Evolutionary conservation across 2,888 invertebrate species (phyloP).

Genomic region (Elysia crispata): DNA sequence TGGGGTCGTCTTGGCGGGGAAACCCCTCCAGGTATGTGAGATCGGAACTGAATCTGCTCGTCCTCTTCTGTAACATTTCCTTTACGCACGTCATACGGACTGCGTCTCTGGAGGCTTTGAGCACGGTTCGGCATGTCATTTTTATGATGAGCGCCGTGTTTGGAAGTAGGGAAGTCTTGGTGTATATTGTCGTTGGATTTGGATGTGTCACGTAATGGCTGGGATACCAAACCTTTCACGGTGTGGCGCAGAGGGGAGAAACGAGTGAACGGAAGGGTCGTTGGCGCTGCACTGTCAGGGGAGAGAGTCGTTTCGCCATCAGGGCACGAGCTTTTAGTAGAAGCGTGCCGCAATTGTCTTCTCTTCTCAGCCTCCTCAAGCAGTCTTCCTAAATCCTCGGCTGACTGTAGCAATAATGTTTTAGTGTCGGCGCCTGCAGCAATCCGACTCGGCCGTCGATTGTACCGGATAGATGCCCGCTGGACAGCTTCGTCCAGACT

Average conservation of each 20-base stretch:
- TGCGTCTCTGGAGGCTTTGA: no score
- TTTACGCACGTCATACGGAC: no score
- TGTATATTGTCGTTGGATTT: no score
- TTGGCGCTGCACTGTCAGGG: not conserved
- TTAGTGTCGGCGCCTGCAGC: slow-evolving; percentile 30
- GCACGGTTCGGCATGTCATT: no score
- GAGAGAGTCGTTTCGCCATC: slow-evolving; percentile 14
- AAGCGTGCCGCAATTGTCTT: slow-evolving; percentile 17
- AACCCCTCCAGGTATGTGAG: no score
- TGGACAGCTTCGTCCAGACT: slow-evolving; percentile 42
- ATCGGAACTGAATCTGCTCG: no score
- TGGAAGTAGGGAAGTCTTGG: no score
- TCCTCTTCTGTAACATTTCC: no score
- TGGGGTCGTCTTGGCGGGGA: no score
- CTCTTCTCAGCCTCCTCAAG: slow-evolving; percentile 44
- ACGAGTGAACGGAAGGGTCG: slow-evolving; percentile 36
- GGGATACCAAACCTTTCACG: slow-evolving; percentile 38
- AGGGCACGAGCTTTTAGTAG: slow-evolving; percentile 22
- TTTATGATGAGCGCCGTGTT: no score
- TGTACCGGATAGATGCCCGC: slow-evolving; percentile 44
- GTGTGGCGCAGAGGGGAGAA: slow-evolving; percentile 43
- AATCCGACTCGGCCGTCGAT: slow-evolving; percentile 39
- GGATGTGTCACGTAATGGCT: not conserved
- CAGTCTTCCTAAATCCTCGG: slow-evolving; percentile 41
- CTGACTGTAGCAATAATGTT: slow-evolving; percentile 39